Conservation (phyloP, 1,140 invertebrate genomes). For the Drosophila equinoxialis region DNA sequence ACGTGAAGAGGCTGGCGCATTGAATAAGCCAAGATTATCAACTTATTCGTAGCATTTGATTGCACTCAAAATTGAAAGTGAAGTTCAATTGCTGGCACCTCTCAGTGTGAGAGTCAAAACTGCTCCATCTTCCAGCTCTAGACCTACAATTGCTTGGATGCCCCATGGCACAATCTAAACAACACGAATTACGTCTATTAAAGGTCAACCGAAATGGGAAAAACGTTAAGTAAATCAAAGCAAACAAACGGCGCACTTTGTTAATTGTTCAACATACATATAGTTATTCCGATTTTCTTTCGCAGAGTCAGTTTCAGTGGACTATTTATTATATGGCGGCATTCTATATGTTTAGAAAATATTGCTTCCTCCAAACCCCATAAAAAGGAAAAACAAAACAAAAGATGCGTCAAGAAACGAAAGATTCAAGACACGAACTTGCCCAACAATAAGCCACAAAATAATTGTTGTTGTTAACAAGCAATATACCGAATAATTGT, state of each 20-base stretch:
- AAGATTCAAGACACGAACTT: constrained; percentile 75
- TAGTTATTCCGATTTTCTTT: constrained; percentile 24
- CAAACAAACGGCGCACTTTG: constrained; percentile 71
- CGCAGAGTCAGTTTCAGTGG: constrained; percentile 14
- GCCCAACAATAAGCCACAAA: constrained; percentile 17
- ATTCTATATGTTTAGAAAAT: constrained; percentile 54
- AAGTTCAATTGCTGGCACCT: constrained; percentile 66
- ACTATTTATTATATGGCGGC: constrained; percentile 25
- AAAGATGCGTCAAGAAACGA: constrained; percentile 62
- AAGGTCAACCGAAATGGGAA: constrained; percentile 57
- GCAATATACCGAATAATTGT: constrained; percentile 41
- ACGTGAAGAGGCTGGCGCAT: constrained; percentile 65
- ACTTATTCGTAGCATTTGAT: constrained; percentile 69
- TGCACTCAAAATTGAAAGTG: constrained; percentile 63
- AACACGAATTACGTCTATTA: constrained; percentile 78
- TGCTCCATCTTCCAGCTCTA: constrained; percentile 16
- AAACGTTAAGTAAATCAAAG: constrained; percentile 70
- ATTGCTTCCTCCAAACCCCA: constrained; percentile 20
- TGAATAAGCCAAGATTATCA: constrained; percentile 79
- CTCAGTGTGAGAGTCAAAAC: not conserved
- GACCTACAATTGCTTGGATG: constrained; percentile 21
- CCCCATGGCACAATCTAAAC: constrained; percentile 59
- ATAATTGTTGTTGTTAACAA: constrained; percentile 24
- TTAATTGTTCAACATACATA: constrained; percentile 61
- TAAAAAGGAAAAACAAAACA: not conserved